These are phyloP conservation scores for Cylloceria caligata DNA, from an alignment of 2,888 invertebrate species.

Conservation along the genomic window DNA sequence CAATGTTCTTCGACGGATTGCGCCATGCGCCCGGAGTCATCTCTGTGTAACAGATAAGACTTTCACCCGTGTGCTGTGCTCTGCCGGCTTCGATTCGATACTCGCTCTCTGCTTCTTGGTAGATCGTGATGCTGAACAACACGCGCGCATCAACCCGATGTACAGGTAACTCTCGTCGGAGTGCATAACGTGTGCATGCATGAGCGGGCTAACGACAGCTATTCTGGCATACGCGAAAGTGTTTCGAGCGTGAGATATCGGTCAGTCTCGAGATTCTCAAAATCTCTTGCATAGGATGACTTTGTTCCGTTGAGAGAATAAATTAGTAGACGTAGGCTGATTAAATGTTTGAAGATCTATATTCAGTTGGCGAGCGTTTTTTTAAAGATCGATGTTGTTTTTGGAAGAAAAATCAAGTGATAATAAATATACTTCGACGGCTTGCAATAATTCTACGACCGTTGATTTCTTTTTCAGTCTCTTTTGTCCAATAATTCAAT, in stretches of 20 bases:
- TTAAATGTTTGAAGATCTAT: not conserved
- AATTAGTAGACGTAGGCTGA: not conserved
- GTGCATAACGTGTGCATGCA: slow-evolving; percentile 37
- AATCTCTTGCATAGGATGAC: not conserved
- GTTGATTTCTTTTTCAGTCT: not conserved
- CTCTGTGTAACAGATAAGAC: slow-evolving; percentile 58
- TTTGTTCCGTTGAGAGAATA: not conserved
- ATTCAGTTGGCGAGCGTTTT: not conserved
- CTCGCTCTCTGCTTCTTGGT: slow-evolving; percentile 49
- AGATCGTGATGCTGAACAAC: slow-evolving; percentile 53
- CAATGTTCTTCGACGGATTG: slow-evolving; percentile 58
- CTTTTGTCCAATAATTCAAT: too few relatives aligned
- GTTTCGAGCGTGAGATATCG: not conserved
- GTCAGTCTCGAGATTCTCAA: not conserved
- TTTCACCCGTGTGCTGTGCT: slow-evolving; percentile 57
- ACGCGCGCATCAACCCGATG: not conserved
- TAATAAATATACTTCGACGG: not conserved
- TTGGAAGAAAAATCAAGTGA: not conserved
- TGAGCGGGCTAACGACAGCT: slow-evolving; percentile 17
- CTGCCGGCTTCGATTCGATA: slow-evolving; percentile 23
- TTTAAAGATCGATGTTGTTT: not conserved
- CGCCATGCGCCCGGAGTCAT: slow-evolving; percentile 54
- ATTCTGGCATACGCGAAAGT: slow-evolving; percentile 20
- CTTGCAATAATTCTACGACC: not conserved
- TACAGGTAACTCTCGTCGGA: slow-evolving; percentile 22